phyloP scores from a whole-genome alignment of 2,113 vertebrate genomes.

The Psilopogon haemacephalus region DNA sequence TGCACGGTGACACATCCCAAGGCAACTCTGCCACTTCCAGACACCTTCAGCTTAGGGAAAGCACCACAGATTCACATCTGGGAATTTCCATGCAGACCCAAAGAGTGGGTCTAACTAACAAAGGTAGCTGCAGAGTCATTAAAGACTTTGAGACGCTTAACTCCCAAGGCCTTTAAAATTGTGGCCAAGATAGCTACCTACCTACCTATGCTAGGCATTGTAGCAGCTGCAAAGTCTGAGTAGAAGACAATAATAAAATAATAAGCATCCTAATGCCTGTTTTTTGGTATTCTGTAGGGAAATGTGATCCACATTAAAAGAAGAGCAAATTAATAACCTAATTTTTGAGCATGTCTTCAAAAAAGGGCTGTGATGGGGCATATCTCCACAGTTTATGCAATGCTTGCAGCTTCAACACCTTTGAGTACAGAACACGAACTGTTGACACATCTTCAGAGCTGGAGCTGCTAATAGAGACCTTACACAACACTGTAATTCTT shows the following conservation, averaged over 20 bases:
- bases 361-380: not conserved
- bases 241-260: not conserved
- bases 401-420: not conserved
- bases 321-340: not conserved
- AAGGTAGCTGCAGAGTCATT: not conserved
- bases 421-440: not conserved
- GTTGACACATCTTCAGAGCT: constrained; percentile 15
- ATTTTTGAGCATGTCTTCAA: not conserved
- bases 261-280: not conserved
- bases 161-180: not conserved
- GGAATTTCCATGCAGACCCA: not conserved
- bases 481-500: constrained; percentile 29
- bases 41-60: not conserved
- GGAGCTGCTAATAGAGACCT: constrained; percentile 42
- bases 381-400: not conserved
- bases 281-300: not conserved
- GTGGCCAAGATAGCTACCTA: not conserved
- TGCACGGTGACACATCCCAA: not conserved
- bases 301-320: not conserved
- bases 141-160: not conserved
- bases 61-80: not conserved
- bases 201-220: not conserved
- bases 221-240: not conserved
- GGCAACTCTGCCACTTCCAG: not conserved
- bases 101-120: not conserved